Conservation (phyloP, 2,888 invertebrate genomes). For the Lomographa bimaculata region DNA sequence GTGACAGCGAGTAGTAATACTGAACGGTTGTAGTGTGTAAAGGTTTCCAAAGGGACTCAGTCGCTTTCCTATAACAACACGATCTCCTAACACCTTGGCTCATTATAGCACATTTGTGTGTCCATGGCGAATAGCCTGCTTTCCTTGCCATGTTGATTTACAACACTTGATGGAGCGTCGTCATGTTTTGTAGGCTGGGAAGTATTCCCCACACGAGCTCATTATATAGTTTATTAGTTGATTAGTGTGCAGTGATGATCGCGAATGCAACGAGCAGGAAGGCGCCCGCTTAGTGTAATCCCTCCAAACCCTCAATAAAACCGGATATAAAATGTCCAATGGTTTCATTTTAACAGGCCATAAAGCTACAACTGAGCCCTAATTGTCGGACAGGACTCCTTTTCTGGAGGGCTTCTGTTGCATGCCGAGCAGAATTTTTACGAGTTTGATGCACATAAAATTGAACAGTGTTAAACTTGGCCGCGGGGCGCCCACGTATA, state of each 20-base stretch:
- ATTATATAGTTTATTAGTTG: constrained; percentile 23
- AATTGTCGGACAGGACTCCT: constrained; percentile 57
- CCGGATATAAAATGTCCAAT: constrained; percentile 63
- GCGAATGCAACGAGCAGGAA: constrained; percentile 30
- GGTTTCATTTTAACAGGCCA: constrained; percentile 64
- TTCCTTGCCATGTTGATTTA: constrained; percentile 2
- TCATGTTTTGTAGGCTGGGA: constrained; percentile 2
- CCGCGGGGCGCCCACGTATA: constrained; percentile 24
- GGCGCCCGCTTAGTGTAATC: constrained; percentile 44
- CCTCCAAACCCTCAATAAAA: constrained; percentile 49
- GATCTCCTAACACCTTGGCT: constrained; percentile 8
- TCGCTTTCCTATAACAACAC: neutral
- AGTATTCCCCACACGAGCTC: constrained; percentile 19
- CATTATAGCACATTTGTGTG: constrained; percentile 9
- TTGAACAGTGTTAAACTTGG: constrained; percentile 43
- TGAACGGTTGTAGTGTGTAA: too few relatives aligned
- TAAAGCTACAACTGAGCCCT: constrained; percentile 68
- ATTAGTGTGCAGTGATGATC: constrained; percentile 7
- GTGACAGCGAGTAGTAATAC: too few relatives aligned
- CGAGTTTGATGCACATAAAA: constrained; percentile 58
- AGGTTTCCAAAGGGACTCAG: neutral
- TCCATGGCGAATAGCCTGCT: neutral
- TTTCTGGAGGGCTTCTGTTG: constrained; percentile 47
- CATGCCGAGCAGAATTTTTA: constrained; percentile 56
- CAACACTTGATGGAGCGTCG: neutral